phyloP scores from a whole-genome alignment of 2,113 vertebrate species.

The Myrmecophaga tridactyla region DNA sequence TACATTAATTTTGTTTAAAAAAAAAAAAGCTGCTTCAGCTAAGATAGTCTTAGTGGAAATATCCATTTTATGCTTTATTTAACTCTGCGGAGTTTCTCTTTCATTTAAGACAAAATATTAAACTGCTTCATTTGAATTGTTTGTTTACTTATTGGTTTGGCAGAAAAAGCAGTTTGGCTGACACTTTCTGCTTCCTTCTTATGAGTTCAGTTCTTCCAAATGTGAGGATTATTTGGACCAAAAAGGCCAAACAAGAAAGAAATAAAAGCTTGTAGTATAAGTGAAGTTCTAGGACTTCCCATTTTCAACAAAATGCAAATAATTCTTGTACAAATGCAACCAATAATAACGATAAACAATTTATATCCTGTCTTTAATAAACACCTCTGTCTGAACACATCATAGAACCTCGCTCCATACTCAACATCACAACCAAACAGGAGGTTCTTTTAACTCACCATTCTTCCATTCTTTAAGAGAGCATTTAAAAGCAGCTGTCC shows the following conservation, averaged over 20 bases:
- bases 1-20: constrained; percentile 63
- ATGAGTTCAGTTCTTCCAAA: constrained; percentile 9
- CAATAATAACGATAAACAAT: not conserved
- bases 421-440: not conserved
- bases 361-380: not conserved
- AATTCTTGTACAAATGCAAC: not conserved
- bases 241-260: not conserved
- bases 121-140: constrained; percentile 5
- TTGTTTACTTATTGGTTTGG: constrained; percentile 44
- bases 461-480: not conserved
- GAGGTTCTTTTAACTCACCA: not conserved
- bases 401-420: not conserved
- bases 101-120: constrained; percentile 24
- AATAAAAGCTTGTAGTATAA: not conserved
- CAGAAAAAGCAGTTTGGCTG: not conserved
- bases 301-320: not conserved
- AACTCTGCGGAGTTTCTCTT: constrained; percentile 29
- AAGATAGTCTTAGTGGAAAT: constrained; percentile 59
- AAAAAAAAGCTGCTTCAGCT: constrained; percentile 55
- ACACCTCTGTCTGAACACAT: not conserved
- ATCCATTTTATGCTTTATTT: constrained; percentile 63
- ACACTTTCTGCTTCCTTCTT: not conserved
- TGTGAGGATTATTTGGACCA: not conserved
- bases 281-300: not conserved
- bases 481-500: not conserved